Evolutionary conservation across 2,888 invertebrate species (phyloP), one percentile per base, ranked within the genome.

Genomic region (Mythimna impura): DNA sequence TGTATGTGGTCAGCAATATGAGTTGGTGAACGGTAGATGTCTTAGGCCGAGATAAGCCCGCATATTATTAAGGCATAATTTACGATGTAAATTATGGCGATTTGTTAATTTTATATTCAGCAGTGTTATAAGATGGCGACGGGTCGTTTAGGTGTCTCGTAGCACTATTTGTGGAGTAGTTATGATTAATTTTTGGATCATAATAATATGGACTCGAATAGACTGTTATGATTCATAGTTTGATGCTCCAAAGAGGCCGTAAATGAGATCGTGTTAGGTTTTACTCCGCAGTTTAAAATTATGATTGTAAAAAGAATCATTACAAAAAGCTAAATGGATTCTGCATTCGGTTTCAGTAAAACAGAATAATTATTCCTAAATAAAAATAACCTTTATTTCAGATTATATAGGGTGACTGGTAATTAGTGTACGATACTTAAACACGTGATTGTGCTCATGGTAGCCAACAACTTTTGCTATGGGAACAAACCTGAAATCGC

Each of bases 41-140:
- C 94, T 95, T 92, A 91, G 91, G 90, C 90, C 86, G 86, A 93
- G 95, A 96, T 95, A 95, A 93, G 91, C 89, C 89, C 88, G 90
- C 89, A 88, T 94, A 92, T 95, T 95, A 95, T 95, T 95, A 95
- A 88, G 91, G 93, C 87, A 91, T 93, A 95, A 95, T 95, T 95
- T 94, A 92, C 92, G 90, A 91, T 92, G 92, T 88, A 94, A 95
- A 94, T 95, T 91, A 94, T 94, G 90, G 90, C 93, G 92, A 94
- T 96, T 95, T 95, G 95, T 94, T 95, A 95, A 95, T 95, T 94
- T 93, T 92, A 93, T 91, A 93, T 91, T 90, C 88, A 88, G 90
- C 87, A 83, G 89, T 90, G 89, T 91, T 91, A 90, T 88, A 86
- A 86, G 74, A 81, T 83, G 90, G 81, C 89, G 90, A 90, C 89